Evolutionary conservation across 2,888 invertebrate species (phyloP), one percentile per base, ranked within the genome.

Genomic region (Lasioglossum malachurum): DNA sequence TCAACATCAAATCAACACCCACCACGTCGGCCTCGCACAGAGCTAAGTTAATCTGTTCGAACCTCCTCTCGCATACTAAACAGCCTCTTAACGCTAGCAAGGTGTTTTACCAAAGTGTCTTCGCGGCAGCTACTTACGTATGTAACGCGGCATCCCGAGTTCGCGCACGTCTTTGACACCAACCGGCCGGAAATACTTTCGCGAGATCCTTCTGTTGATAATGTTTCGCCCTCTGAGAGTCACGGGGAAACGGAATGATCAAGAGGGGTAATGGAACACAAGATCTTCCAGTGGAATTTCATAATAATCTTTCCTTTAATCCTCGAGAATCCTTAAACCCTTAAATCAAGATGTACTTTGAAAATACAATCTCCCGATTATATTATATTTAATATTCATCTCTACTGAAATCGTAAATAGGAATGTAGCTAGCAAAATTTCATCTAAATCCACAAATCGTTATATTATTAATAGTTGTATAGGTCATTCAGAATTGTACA

Each of bases 1-100:
- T 88, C 91, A 91, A 89, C 91, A 88, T 89, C 83, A 84, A 87
- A 90, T 84, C 89, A 83, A 83, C 83, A 87, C 78, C 77, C 74
- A 49, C 84, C 75, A 76, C 78, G 78, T 82, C 82, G 78, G 72
- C 78, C 71, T 64, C 64, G 78, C 80, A 31, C 1, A 81, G 88
- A 89, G 90, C 87, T 88, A 91, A 92, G 91, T 91, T 92, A 92
- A 90, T 91, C 91, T 84, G 91, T 90, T 87, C 90, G 84, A 77
- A 83, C 86, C 87, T 87, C 86, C 88, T 77, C 89, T 91, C 84
- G 92, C 90, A 92, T 92, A 91, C 92, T 91, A 86, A 92, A 87
- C 77, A 89, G 87, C 80, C 89, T 88, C 88, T 92, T 88, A 92
- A 83, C 80, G 83, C 85, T 90, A 88, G 89, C 92, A 89, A 90